Conservation (phyloP, 2,113 vertebrate genomes). For the Lagopus muta region DNA sequence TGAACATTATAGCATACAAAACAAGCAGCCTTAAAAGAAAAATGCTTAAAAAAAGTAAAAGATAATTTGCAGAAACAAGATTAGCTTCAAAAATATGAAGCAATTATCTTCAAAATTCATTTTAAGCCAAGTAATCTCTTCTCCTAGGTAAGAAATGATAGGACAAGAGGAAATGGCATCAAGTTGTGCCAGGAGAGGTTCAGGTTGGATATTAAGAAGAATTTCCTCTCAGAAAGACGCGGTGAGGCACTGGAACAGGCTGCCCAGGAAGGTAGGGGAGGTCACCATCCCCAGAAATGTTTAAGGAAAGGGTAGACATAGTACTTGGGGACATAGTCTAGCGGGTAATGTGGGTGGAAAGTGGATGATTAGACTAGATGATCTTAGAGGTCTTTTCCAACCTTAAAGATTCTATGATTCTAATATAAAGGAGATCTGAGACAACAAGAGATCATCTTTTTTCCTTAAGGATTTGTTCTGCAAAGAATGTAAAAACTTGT, state of each 20-base stretch:
- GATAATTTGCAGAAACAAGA: background rate
- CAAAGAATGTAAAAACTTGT: background rate
- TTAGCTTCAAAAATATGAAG: background rate
- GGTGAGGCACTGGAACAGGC: too few species aligned
- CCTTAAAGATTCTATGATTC: background rate
- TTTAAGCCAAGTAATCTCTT: background rate
- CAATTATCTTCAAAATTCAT: background rate
- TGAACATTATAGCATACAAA: background rate
- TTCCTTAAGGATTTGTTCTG: background rate
- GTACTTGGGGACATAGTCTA: too few species aligned
- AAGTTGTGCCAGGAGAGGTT: too few species aligned
- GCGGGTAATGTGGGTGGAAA: too few species aligned
- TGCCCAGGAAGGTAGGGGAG: too few species aligned
- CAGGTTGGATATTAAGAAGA: too few species aligned
- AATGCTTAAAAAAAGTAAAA: background rate
- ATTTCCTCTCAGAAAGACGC: too few species aligned
- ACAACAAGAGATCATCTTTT: background rate
- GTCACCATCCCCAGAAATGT: too few species aligned
- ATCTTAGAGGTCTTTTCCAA: background rate
- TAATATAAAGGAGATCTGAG: background rate
- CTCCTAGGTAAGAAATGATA: too few species aligned
- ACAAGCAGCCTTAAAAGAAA: background rate
- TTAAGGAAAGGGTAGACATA: too few species aligned
- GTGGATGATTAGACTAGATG: background rate
- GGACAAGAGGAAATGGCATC: too few species aligned